Percentiles rank a stretch among this genome's conserved stretches.
phyloP scores from a whole-genome alignment of 2,797 vertebrate genomes.

The Somateria mollissima region DNA sequence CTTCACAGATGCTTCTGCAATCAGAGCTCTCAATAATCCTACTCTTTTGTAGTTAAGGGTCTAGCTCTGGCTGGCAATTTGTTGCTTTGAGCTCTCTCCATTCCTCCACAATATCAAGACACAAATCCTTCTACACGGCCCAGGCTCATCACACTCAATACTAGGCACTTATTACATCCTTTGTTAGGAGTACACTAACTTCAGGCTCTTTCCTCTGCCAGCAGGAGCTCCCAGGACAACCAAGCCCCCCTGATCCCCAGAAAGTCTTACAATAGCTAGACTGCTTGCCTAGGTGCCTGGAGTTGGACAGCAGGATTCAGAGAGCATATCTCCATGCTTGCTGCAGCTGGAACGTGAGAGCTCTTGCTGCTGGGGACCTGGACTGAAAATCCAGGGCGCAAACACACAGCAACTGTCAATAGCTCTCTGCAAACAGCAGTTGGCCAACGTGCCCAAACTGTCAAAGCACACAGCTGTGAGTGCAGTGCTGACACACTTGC shows the following conservation, averaged over 20 bases:
- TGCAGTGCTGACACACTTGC: not conserved
- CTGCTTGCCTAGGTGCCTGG: not conserved
- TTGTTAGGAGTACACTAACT: not conserved
- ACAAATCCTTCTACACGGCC: not conserved
- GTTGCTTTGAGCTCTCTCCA: constrained; percentile 18
- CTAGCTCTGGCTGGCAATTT: constrained; percentile 43
- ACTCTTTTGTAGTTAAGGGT: constrained; percentile 25
- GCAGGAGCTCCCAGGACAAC: not conserved
- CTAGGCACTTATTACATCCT: not conserved
- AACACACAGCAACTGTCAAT: not conserved
- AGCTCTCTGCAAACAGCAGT: not conserved
- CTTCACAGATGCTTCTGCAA: constrained; percentile 58
- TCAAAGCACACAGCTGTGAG: not conserved
- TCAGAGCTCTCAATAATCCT: constrained; percentile 54
- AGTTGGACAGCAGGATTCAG: not conserved
- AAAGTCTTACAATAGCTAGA: not conserved
- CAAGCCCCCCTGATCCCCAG: not conserved
- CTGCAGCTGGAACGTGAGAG: not conserved
- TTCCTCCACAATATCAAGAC: not conserved
- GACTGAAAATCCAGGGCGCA: not conserved
- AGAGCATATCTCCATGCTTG: not conserved
- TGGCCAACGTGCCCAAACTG: not conserved
- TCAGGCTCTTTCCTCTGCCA: not conserved
- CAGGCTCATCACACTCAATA: not conserved
- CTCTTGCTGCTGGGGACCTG: not conserved